Conservation (phyloP, 2,113 vertebrate species). For the Poeciliopsis retropinna region DNA sequence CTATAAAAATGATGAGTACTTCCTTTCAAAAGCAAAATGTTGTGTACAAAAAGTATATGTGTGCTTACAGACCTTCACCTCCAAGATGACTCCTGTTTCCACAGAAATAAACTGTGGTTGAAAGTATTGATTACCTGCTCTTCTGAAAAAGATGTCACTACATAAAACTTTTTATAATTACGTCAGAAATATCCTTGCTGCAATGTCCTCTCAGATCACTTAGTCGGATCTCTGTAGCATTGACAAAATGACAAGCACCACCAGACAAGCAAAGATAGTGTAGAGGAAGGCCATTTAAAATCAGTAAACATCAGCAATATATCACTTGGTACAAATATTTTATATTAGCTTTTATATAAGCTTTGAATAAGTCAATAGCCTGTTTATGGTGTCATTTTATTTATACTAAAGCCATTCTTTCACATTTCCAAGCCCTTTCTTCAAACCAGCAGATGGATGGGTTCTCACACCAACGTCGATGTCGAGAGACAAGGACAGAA, state of each 20-base stretch:
- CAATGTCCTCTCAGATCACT: slow-evolving; percentile 10
- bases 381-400: background rate
- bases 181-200: slow-evolving; percentile 21
- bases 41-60: background rate
- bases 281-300: slow-evolving; percentile 14
- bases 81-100: slow-evolving; percentile 18
- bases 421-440: slow-evolving; percentile 12
- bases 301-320: background rate
- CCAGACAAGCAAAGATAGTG: background rate
- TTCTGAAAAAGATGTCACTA: background rate
- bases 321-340: slow-evolving; percentile 21
- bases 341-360: slow-evolving; percentile 13
- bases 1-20: background rate
- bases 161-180: background rate
- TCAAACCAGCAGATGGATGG: slow-evolving; percentile 47
- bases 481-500: slow-evolving; percentile 26
- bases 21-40: no score
- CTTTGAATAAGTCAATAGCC: slow-evolving; percentile 1
- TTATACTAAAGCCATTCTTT: background rate
- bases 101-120: background rate
- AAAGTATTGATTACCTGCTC: slow-evolving; percentile 5
- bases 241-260: slow-evolving; percentile 11
- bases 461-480: slow-evolving; percentile 33
- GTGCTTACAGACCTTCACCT: slow-evolving; percentile 31
- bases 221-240: slow-evolving; percentile 4